A percentile compares a stretch with the other conserved stretches of the same genome.
phyloP scores from a whole-genome alignment of 2,797 vertebrate species.

The Rhynchonycteris naso region DNA sequence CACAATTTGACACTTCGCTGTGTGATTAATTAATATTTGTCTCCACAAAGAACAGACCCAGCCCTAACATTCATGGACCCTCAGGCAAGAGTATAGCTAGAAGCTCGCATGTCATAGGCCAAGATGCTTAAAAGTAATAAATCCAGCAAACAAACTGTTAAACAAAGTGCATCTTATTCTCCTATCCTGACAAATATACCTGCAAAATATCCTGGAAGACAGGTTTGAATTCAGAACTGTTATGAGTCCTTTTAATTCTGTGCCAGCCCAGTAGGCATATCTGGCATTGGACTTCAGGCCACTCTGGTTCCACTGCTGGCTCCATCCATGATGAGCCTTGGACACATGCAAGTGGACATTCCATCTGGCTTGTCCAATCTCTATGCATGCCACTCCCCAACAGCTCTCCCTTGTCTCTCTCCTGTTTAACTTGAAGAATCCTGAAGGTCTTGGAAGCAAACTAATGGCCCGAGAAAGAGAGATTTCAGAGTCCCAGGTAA shows the following conservation, averaged over 20 bases:
- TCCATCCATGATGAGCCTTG: not conserved
- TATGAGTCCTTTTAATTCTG: slow-evolving; percentile 8
- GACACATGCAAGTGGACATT: not conserved
- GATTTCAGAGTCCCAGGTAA: not conserved
- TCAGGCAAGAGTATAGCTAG: not conserved
- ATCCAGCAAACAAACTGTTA: not conserved
- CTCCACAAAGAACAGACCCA: not conserved
- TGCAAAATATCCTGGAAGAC: slow-evolving; percentile 28
- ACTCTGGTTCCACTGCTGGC: not conserved
- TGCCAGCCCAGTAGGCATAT: not conserved
- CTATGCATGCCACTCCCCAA: not conserved
- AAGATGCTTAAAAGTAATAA: slow-evolving; percentile 19
- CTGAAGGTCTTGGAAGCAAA: not conserved
- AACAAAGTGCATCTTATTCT: not conserved
- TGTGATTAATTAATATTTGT: slow-evolving; percentile 33
- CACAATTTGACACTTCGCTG: not conserved
- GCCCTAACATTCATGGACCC: not conserved
- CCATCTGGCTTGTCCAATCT: not conserved
- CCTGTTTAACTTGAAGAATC: not conserved
- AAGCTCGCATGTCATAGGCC: not conserved
- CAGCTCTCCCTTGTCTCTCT: not conserved
- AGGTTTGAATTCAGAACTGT: slow-evolving; percentile 11
- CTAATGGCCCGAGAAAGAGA: not conserved
- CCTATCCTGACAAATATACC: not conserved
- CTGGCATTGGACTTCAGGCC: not conserved